Evolutionary conservation across 2,797 vertebrate species (phyloP).

Genomic region (Anguilla megastoma): DNA sequence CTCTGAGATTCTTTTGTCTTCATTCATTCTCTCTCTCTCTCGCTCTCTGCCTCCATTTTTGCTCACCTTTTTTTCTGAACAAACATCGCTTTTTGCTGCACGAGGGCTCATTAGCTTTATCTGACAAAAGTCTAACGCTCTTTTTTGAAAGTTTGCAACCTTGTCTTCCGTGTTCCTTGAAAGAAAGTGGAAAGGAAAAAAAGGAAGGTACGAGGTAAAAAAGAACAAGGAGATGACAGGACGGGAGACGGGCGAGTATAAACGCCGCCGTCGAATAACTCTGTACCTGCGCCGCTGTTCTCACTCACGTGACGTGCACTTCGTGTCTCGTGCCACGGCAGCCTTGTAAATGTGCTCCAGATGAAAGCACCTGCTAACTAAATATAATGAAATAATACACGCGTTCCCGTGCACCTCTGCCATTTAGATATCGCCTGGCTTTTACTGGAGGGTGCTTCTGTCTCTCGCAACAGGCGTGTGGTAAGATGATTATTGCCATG

Average conservation of each 20-base stretch:
- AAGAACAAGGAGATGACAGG: constrained; percentile 28
- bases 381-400: background rate
- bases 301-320: background rate
- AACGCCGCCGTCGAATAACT: background rate
- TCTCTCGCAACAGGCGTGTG: background rate
- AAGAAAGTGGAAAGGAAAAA: background rate
- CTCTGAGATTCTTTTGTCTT: background rate
- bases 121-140: background rate
- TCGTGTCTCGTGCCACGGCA: background rate
- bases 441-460: background rate
- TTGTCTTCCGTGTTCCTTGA: background rate
- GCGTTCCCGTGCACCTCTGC: background rate
- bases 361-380: background rate
- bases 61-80: constrained; percentile 10
- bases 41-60: constrained; percentile 28
- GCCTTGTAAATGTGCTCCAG: background rate
- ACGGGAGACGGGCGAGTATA: background rate
- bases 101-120: constrained; percentile 18
- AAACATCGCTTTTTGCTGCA: background rate
- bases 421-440: background rate
- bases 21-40: constrained; percentile 26
- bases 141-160: background rate
- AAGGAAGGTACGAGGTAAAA: constrained; percentile 37
- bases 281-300: background rate
- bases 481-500: background rate